Conservation (phyloP, 2,888 invertebrate species). For the Patella depressa region DNA sequence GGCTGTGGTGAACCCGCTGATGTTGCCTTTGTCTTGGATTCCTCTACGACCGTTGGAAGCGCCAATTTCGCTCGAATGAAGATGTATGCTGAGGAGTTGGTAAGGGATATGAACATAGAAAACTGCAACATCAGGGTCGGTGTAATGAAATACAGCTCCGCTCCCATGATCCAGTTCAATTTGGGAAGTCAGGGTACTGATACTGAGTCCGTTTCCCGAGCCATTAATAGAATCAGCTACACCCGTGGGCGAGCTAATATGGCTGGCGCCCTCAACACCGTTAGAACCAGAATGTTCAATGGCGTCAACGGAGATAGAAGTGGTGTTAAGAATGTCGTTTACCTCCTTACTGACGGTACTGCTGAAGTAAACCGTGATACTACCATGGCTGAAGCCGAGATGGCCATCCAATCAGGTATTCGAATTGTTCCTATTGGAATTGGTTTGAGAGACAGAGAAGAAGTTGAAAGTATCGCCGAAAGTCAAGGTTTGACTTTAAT, state of each 20-base stretch:
- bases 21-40: conserved; percentile 65
- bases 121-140: conserved; percentile 58
- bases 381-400: conserved; percentile 60
- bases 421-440: conserved; percentile 61
- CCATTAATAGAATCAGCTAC: conserved; percentile 53
- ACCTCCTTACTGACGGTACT: conserved; percentile 64
- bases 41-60: conserved; percentile 59
- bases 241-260: conserved; percentile 62
- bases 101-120: conserved; percentile 58
- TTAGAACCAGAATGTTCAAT: conserved; percentile 56
- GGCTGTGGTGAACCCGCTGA: conserved; percentile 63
- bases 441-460: conserved; percentile 50
- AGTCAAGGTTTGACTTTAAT: conserved; percentile 50
- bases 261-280: conserved; percentile 57
- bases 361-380: conserved; percentile 57
- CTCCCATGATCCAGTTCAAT: conserved; percentile 58
- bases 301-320: conserved; percentile 56
- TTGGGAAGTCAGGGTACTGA: conserved; percentile 46
- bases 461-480: conserved; percentile 57
- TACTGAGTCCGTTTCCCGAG: conserved; percentile 51
- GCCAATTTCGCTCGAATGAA: conserved; percentile 56
- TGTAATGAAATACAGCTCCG: conserved; percentile 66
- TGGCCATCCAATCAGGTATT: conserved; percentile 59
- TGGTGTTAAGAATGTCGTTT: conserved; percentile 57
- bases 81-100: conserved; percentile 59